Conservation (phyloP, 2,797 vertebrate species). For the Xenops minutus region DNA sequence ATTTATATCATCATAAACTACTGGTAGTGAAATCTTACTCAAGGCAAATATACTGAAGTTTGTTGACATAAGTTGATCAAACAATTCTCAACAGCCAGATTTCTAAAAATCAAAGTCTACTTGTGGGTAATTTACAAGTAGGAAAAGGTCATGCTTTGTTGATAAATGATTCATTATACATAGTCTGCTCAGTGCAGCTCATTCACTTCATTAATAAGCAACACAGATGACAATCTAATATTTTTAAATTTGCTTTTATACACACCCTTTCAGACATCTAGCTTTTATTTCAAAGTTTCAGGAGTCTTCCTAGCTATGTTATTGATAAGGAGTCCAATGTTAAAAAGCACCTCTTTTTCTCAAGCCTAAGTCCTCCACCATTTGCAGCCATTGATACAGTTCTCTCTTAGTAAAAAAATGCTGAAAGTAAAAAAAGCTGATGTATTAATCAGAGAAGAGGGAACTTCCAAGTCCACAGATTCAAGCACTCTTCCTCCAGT, state of each 20-base stretch:
- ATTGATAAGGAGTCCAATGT: background rate
- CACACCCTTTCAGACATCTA: background rate
- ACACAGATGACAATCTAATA: background rate
- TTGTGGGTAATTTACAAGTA: conserved; percentile 39
- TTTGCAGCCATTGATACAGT: background rate
- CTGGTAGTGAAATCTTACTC: background rate
- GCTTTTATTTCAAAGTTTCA: background rate
- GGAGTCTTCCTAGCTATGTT: background rate
- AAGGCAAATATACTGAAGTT: conserved; percentile 1
- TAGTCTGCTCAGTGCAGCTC: background rate
- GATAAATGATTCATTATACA: conserved; percentile 39
- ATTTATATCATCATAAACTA: background rate
- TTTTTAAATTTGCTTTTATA: background rate
- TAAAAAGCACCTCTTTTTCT: background rate
- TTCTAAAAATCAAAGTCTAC: conserved; percentile 39
- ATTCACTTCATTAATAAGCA: conserved; percentile 9
- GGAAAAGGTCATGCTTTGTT: conserved; percentile 6
- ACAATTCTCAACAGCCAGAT: conserved; percentile 30
- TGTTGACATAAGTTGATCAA: conserved; percentile 50
- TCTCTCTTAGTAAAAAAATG: background rate
- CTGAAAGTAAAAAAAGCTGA: background rate
- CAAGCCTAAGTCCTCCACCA: background rate
- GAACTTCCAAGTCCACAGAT: background rate
- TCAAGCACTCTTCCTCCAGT: background rate
- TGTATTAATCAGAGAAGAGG: background rate